These are phyloP conservation scores for Syngnathus rostellatus DNA, from an alignment of 2,797 vertebrate species.

Conservation along the genomic window DNA sequence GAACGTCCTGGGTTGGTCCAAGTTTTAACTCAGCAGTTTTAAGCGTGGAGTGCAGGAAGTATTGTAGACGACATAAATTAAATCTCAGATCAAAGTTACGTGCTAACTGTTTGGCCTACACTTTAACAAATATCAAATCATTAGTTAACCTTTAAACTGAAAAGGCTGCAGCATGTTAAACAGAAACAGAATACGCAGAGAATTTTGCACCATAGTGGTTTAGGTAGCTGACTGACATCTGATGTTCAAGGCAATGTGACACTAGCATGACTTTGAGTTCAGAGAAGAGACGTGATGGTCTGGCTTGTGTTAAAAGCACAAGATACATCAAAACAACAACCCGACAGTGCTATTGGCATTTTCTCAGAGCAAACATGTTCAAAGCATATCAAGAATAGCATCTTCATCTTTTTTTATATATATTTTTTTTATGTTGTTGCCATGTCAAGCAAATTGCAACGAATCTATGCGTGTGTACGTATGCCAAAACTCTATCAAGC, in stretches of 20 bases:
- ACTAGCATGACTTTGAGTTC: constrained; percentile 32
- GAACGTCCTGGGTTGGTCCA: too few species aligned
- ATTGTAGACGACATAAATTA: neutral
- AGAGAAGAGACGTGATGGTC: constrained; percentile 12
- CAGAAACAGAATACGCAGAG: neutral
- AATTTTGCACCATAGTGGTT: constrained; percentile 20
- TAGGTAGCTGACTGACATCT: constrained; percentile 28
- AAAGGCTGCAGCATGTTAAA: neutral
- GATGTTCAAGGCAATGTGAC: constrained; percentile 23
- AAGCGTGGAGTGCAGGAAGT: neutral
- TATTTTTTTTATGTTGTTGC: constrained; percentile 6
- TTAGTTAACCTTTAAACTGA: neutral
- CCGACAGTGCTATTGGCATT: constrained; percentile 32
- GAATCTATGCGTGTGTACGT: constrained; percentile 17
- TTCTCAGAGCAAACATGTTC: constrained; percentile 18
- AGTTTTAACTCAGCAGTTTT: too few species aligned
- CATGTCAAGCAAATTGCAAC: constrained; percentile 38
- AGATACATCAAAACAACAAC: constrained; percentile 34
- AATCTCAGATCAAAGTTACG: neutral
- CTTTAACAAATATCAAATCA: neutral
- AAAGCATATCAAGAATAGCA: constrained; percentile 33
- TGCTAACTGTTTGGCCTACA: neutral
- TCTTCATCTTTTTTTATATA: constrained; percentile 26
- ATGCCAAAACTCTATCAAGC: constrained; percentile 34
- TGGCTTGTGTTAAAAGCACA: constrained; percentile 44